phyloP scores from a whole-genome alignment of 2,113 vertebrate species.

The Cheilinus undulatus region DNA sequence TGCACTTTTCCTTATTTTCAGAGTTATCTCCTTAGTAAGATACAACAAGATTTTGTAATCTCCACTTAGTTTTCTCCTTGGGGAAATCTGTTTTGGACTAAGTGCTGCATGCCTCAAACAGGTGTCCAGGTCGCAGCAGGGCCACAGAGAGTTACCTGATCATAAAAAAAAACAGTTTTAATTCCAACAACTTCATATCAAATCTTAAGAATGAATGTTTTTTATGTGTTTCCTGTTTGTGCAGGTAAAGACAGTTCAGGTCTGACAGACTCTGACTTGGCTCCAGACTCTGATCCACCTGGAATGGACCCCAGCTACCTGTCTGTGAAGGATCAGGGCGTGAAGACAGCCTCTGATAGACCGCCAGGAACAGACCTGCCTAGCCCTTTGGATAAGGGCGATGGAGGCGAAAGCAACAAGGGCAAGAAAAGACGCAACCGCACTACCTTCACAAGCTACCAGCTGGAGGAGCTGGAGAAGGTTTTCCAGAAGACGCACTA shows the following conservation, averaged over 20 bases:
- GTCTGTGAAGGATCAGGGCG: slow-evolving; percentile 78
- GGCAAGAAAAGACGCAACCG: slow-evolving; percentile 97
- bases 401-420: slow-evolving; percentile 94
- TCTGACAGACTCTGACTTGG: slow-evolving; percentile 90
- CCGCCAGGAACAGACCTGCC: slow-evolving; percentile 87
- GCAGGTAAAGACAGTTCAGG: slow-evolving; percentile 91
- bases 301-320: slow-evolving; percentile 97
- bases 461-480: slow-evolving; percentile 98
- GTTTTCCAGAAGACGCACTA: slow-evolving; percentile 99
- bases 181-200: too few relatives aligned
- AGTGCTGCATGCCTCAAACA: too few relatives aligned
- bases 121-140: too few relatives aligned
- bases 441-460: slow-evolving; percentile 99
- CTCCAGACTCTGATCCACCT: slow-evolving; percentile 86
- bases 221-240: slow-evolving; percentile 12
- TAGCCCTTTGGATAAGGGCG: slow-evolving; percentile 90
- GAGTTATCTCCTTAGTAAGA: too few relatives aligned
- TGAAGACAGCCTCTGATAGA: slow-evolving; percentile 87
- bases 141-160: too few relatives aligned
- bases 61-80: too few relatives aligned
- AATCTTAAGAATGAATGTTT: not conserved
- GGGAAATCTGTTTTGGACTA: too few relatives aligned
- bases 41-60: too few relatives aligned
- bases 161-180: too few relatives aligned
- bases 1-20: too few relatives aligned